Evolutionary conservation across 2,113 vertebrate genomes (phyloP), one percentile per base, ranked within the genome.

Genomic region (Lamprotornis superbus): DNA sequence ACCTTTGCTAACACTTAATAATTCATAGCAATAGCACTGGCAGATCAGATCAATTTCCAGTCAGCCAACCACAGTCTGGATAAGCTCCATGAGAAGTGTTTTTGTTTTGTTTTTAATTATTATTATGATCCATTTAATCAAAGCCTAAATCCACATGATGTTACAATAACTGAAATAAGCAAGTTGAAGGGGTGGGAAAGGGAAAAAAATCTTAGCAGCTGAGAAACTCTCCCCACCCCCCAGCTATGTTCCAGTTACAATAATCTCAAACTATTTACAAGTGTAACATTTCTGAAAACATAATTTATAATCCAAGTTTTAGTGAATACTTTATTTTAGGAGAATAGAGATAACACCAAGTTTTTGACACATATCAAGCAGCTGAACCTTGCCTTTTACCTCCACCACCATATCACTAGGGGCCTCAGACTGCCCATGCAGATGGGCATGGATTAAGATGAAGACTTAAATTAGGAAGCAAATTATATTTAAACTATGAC

Each of bases 201-300:
- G 49, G 71, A 52, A 74, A 87, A 52, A 69, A 96, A 92, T 96
- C 73, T 96, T 97, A 97, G 95, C 93, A 97, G 97, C 94, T 95
- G 92, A 98, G 94, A 96, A 97, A 94, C 68, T 94, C 89, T 94
- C 86, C 82, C 85, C 50, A 57, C 76, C 84, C 83, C 60, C 81
- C 68, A 83, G 69, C 90, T 56, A 35, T 80, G 82, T 95, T 97
- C 95, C 97, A 98, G 96, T 97, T 96, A 96, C 81, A 94, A 96
- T 93, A 95, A 70, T 69, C 76, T 80, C 0, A 12, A 95, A 91
- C 69, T 98, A 97, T 97, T 97, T 97, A 97, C 95, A 98, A 83
- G 80, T 90, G 71, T 82, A 64, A 95, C 71, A 85, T 93, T 97
- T 95, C 83, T 87, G 80, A 84, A 96, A 94, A 57, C 2, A 6